Conservation (phyloP, 2,888 invertebrate species). For the Glyphotaelius pellucidus region DNA sequence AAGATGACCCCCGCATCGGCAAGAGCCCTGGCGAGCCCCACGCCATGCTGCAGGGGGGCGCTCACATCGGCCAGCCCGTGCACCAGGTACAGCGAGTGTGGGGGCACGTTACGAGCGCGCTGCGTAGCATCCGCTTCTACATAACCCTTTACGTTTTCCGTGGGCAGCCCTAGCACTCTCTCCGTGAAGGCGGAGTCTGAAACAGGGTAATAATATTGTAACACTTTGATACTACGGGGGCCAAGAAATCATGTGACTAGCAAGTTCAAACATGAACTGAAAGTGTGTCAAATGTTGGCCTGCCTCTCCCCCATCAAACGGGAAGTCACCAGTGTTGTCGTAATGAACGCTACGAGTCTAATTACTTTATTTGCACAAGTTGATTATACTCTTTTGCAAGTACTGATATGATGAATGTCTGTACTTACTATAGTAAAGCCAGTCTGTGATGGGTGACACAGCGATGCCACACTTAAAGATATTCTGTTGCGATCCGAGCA, state of each 20-base stretch:
- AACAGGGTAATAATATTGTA: conserved; percentile 62
- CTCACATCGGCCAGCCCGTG: conserved; percentile 96
- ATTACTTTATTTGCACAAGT: not conserved
- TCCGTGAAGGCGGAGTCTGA: conserved; percentile 97
- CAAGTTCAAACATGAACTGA: too few species aligned
- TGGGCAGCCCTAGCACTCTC: conserved; percentile 91
- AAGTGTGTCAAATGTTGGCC: too few species aligned
- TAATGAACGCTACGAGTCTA: not conserved
- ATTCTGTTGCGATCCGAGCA: conserved; percentile 90
- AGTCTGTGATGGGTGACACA: conserved; percentile 96
- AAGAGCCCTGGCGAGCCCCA: conserved; percentile 91
- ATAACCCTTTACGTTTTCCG: conserved; percentile 92
- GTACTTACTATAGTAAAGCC: conserved; percentile 94
- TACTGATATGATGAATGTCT: not conserved
- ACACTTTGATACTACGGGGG: conserved; percentile 50
- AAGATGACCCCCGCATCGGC: conserved; percentile 93
- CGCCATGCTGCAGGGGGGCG: conserved; percentile 95
- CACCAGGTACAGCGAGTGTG: conserved; percentile 91
- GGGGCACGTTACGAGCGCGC: conserved; percentile 91
- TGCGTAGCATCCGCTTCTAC: conserved; percentile 95
- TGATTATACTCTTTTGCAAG: not conserved
- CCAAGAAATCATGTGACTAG: conserved; percentile 31
- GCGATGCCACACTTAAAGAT: conserved; percentile 95
- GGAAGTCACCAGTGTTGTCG: too few species aligned
- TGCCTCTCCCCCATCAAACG: too few species aligned